Evolutionary conservation across 1,140 invertebrate genomes (phyloP).

Genomic region (Drosophila subobscura): DNA sequence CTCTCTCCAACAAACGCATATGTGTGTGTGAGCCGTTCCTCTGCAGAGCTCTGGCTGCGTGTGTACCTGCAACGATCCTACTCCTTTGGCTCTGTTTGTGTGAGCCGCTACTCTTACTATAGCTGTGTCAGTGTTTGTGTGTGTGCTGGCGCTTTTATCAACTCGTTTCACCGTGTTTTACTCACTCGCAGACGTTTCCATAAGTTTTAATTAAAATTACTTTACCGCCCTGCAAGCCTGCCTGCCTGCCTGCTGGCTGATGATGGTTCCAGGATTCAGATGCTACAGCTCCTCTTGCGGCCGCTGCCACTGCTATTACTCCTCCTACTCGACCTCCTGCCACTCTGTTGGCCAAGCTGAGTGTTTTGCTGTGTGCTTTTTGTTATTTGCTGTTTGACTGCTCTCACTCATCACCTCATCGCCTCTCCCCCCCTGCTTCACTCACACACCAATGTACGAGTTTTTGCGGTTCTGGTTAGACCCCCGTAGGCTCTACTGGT

Average conservation of each 20-base stretch:
- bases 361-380: constrained; percentile 78
- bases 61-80: constrained; percentile 9
- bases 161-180: constrained; percentile 81
- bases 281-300: constrained; percentile 27
- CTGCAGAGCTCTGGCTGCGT: not conserved
- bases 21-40: constrained; percentile 15
- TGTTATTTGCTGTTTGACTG: constrained; percentile 77
- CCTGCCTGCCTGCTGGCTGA: constrained; percentile 52
- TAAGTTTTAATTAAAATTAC: constrained; percentile 82
- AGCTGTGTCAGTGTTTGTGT: constrained; percentile 8
- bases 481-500: constrained; percentile 18
- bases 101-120: not conserved
- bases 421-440: not conserved
- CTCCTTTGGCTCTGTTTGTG: constrained; percentile 5
- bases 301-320: constrained; percentile 14
- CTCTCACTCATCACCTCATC: constrained; percentile 60
- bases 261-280: constrained; percentile 20
- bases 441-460: constrained; percentile 39
- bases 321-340: constrained; percentile 26
- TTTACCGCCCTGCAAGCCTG: constrained; percentile 59
- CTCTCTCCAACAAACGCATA: constrained; percentile 23
- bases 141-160: constrained; percentile 69
- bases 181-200: constrained; percentile 81
- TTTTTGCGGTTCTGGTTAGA: constrained; percentile 44
- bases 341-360: constrained; percentile 28